Evolutionary conservation across 1,140 invertebrate genomes (phyloP).

Genomic region (Dreissena rostriformis): DNA sequence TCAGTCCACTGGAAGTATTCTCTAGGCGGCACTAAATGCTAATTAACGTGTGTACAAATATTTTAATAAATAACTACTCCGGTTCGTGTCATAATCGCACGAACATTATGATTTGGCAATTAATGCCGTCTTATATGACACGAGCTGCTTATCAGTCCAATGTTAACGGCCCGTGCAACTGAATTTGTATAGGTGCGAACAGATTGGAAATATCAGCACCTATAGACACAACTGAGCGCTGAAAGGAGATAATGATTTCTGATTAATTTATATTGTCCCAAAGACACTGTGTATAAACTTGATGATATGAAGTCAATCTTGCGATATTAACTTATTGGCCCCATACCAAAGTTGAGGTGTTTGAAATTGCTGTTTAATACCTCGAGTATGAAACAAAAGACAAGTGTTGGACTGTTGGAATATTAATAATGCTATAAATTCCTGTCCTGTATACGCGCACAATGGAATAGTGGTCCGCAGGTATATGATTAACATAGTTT

Average conservation of each 20-base stretch:
- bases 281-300: slow-evolving; percentile 15
- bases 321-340: slow-evolving; percentile 32
- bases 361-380: slow-evolving; percentile 15
- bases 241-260: slow-evolving; percentile 41
- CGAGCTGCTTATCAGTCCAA: neutral
- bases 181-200: slow-evolving; percentile 41
- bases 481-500: no score
- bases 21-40: no score
- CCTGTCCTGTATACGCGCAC: no score
- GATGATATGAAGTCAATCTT: slow-evolving; percentile 41
- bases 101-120: slow-evolving; percentile 19
- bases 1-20: no score
- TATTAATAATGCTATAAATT: no score
- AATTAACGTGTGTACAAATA: no score
- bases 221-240: slow-evolving; percentile 16
- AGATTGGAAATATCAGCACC: slow-evolving; percentile 16
- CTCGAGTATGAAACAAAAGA: no score
- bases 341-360: slow-evolving; percentile 34
- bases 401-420: no score
- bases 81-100: slow-evolving; percentile 2
- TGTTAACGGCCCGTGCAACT: slow-evolving; percentile 9
- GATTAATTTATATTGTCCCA: slow-evolving; percentile 37
- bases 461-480: no score
- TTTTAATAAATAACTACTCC: slow-evolving; percentile 16
- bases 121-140: slow-evolving; percentile 24